Evolutionary conservation across 2,797 vertebrate genomes (phyloP).

Genomic region (Eospalax fontanierii): DNA sequence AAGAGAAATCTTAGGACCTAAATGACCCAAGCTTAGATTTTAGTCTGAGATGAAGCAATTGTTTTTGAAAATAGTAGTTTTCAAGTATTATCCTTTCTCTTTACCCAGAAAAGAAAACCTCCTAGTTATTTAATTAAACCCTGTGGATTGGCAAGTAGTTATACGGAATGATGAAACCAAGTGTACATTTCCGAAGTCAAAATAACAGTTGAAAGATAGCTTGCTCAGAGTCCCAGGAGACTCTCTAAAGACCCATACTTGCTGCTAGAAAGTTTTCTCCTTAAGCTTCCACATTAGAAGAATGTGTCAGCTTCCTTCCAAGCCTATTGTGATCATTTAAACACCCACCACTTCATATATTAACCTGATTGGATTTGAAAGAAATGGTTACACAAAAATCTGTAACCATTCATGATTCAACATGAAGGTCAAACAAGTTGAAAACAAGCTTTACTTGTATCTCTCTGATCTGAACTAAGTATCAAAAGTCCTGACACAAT

Average conservation of each 20-base stretch:
- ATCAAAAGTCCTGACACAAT: not conserved
- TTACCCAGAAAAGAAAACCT: slow-evolving; percentile 35
- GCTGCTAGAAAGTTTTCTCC: slow-evolving; percentile 27
- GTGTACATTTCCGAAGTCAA: slow-evolving; percentile 50
- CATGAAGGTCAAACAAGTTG: slow-evolving; percentile 62
- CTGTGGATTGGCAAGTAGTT: slow-evolving; percentile 4
- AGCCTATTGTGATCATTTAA: slow-evolving; percentile 58
- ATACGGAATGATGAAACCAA: not conserved
- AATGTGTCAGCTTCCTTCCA: slow-evolving; percentile 61
- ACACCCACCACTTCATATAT: slow-evolving; percentile 62
- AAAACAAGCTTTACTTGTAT: slow-evolving; percentile 4
- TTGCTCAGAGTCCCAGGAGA: not conserved
- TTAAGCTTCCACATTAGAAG: slow-evolving; percentile 4
- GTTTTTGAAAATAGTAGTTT: slow-evolving; percentile 58
- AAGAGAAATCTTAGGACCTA: slow-evolving; percentile 37
- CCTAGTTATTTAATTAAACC: not conserved
- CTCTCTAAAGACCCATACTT: slow-evolving; percentile 19
- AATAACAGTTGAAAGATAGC: slow-evolving; percentile 13
- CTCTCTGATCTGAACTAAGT: slow-evolving; percentile 29
- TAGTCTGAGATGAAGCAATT: slow-evolving; percentile 28
- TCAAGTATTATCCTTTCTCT: slow-evolving; percentile 50
- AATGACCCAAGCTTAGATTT: slow-evolving; percentile 43
- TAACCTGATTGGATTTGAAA: slow-evolving; percentile 65
- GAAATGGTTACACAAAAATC: slow-evolving; percentile 64
- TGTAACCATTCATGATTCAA: slow-evolving; percentile 44